Conservation (phyloP, 2,888 invertebrate genomes). For the Lithosia quadra region DNA sequence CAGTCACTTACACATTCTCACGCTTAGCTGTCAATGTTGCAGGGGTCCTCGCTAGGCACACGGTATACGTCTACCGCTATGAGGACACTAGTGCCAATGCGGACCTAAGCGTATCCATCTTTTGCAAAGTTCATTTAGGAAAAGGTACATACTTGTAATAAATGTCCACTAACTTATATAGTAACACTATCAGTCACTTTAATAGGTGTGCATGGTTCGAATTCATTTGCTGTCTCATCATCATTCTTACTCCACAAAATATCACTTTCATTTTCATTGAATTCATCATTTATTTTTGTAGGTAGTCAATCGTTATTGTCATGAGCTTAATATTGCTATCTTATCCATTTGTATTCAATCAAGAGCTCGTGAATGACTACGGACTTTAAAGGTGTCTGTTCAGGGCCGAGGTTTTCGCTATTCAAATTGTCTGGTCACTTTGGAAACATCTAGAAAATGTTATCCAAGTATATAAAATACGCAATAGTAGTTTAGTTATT, state of each 20-base stretch:
- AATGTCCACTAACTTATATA: slow-evolving; percentile 61
- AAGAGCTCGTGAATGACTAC: neutral
- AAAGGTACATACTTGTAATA: slow-evolving; percentile 79
- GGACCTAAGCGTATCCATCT: slow-evolving; percentile 84
- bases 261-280: slow-evolving; percentile 24
- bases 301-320: neutral
- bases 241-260: slow-evolving; percentile 34
- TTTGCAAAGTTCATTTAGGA: slow-evolving; percentile 87
- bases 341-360: neutral
- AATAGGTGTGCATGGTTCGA: slow-evolving; percentile 41
- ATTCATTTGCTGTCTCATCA: slow-evolving; percentile 29
- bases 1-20: slow-evolving; percentile 47
- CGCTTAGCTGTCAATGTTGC: slow-evolving; percentile 69
- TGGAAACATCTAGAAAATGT: neutral
- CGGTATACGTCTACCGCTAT: slow-evolving; percentile 84
- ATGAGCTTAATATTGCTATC: neutral
- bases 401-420: neutral
- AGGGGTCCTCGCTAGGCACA: slow-evolving; percentile 85
- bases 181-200: slow-evolving; percentile 31
- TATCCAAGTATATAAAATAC: neutral
- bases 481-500: too few species aligned
- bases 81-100: slow-evolving; percentile 83
- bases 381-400: neutral
- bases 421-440: neutral
- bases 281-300: slow-evolving; percentile 14